Evolutionary conservation across 2,113 vertebrate genomes (phyloP).

Genomic region (Scomber scombrus): DNA sequence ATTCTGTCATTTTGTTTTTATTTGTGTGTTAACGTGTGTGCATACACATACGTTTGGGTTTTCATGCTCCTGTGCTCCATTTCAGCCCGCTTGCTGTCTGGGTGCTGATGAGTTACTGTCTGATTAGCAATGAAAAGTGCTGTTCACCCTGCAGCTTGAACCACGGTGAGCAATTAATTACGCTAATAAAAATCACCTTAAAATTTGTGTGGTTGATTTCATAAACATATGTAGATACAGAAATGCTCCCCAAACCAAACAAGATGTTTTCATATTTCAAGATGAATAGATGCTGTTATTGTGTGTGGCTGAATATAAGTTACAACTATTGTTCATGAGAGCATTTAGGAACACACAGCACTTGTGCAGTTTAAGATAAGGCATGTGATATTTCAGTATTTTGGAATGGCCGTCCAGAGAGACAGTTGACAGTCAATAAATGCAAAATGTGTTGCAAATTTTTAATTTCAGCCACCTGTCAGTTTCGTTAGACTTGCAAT

Average conservation of each 20-base stretch:
- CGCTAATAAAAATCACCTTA: constrained; percentile 50
- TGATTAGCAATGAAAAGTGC: constrained; percentile 64
- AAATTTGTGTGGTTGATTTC: constrained; percentile 48
- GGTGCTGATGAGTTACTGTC: constrained; percentile 63
- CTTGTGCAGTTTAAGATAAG: constrained; percentile 9
- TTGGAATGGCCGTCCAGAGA: constrained; percentile 49
- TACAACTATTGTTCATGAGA: not conserved
- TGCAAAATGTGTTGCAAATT: constrained; percentile 70
- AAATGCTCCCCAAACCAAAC: constrained; percentile 9
- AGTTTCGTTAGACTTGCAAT: constrained; percentile 59
- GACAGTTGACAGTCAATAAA: constrained; percentile 61
- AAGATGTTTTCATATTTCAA: not conserved
- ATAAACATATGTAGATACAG: constrained; percentile 27
- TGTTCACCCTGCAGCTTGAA: constrained; percentile 55
- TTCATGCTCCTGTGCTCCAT: constrained; percentile 43
- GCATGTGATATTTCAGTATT: constrained; percentile 55
- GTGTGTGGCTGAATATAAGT: not conserved
- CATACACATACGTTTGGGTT: constrained; percentile 25
- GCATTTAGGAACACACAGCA: constrained; percentile 2
- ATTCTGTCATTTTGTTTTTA: constrained; percentile 50
- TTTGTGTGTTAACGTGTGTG: constrained; percentile 17
- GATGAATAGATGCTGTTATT: not conserved
- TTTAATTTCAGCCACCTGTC: constrained; percentile 79
- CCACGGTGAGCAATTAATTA: constrained; percentile 62
- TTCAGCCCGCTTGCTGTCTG: constrained; percentile 25